These are phyloP conservation scores for Hoplodrina ambigua DNA, from an alignment of 2,888 invertebrate genomes.

Conservation along the genomic window DNA sequence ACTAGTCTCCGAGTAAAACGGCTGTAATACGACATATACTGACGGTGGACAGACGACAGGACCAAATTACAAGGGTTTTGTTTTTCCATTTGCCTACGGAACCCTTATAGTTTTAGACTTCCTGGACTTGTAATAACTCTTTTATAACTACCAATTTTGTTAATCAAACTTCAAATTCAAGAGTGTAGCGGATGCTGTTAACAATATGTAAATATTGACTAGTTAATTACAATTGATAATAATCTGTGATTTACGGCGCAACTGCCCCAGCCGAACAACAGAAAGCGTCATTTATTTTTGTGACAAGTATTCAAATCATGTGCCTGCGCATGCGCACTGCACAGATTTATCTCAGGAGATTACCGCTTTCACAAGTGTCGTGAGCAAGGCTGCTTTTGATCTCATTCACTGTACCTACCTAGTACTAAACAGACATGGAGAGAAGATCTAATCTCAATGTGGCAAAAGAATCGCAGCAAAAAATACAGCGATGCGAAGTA, in stretches of 20 bases:
- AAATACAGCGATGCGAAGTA: background rate
- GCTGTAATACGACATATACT: no score
- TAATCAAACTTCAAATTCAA: conserved; percentile 18
- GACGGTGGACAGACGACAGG: no score
- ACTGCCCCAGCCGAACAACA: conserved; percentile 42
- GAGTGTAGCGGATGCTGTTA: conserved; percentile 31
- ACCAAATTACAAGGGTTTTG: background rate
- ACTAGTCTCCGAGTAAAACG: background rate
- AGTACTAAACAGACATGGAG: background rate
- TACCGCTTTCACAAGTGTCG: conserved; percentile 69
- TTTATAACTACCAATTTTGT: conserved; percentile 16
- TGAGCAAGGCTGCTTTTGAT: conserved; percentile 59
- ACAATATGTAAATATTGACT: conserved; percentile 60
- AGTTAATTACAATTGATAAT: conserved; percentile 66
- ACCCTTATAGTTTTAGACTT: background rate
- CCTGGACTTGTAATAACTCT: background rate
- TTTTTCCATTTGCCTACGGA: background rate
- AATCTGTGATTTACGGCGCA: conserved; percentile 62
- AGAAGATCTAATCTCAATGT: conserved; percentile 21
- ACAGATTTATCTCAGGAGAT: conserved; percentile 67
- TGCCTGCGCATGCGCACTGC: conserved; percentile 58
- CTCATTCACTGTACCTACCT: conserved; percentile 50
- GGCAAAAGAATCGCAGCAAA: background rate
- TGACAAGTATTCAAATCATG: conserved; percentile 67
- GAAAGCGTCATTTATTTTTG: conserved; percentile 57